Base-by-base conservation (phyloP, 2,797 vertebrate genomes). In the Choloepus didactylus region DNA sequence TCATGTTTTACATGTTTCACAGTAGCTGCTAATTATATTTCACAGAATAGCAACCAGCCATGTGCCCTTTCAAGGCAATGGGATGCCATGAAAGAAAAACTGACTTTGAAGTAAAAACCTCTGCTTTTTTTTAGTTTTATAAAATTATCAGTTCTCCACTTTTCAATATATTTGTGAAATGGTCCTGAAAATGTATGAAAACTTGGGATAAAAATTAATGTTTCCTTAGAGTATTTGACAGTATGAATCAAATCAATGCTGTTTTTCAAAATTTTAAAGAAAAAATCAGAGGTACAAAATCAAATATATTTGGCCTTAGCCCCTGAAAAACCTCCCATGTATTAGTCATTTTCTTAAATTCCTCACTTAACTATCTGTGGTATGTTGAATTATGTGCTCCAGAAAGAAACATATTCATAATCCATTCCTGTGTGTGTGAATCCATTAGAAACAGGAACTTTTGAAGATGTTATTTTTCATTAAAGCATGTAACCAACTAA, bases 41-140 rank as follows among this genome's bases (percentile, higher is more conserved):
- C 10, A 81, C 2, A 82, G 44, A 86, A 76, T 67, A 19, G 31
- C 23, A 85, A 56, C 92, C 9, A 66, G 6, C n/a, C 6, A 67
- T 11, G 27, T 93, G 6, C 3, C 7, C 80, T 82, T 79, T 49
- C 29, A 56, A 66, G 27, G 9, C 5, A 66, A 15, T 64, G 21
- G 16, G 41, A 56, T 62, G 8, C 7, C 49, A 75, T 56, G 6
- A 72, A 75, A 59, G 5, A 41, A 51, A 2, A 59, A 60, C 4
- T 69, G 9, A 69, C 38, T 93, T 73, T 85, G 27, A 67, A 66
- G 60, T 59, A 89, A 76, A 91, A n/a, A n/a, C 35, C n/a, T 51
- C 0, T 73, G 6, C 10, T 86, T n/a, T 54, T 27, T 6, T 29
- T n/a, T 77, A 90, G 18, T 49, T 59, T 81, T 89, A 51, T 49